Percentiles rank a stretch among this genome's conserved stretches.
Conservation (phyloP, 2,113 vertebrate genomes). For the Eretmochelys imbricata region DNA sequence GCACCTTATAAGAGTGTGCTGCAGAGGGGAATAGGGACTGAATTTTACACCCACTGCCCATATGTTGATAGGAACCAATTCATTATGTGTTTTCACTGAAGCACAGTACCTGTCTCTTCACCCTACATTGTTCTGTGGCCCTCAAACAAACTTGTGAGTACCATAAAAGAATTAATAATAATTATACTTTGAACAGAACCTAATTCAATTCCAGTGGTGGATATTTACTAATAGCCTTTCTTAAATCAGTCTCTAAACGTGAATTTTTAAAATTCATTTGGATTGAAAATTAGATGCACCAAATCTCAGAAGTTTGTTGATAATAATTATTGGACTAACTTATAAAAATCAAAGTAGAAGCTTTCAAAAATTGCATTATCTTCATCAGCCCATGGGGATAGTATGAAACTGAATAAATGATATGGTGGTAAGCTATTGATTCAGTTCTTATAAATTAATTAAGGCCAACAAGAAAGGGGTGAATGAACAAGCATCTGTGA, state of each 20-base stretch:
- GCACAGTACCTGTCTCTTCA: neutral
- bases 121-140: no score
- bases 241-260: neutral
- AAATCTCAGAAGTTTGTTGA: neutral
- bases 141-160: neutral
- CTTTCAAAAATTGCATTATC: constrained; percentile 7
- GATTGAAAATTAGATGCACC: neutral
- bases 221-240: neutral
- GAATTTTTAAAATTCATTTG: neutral
- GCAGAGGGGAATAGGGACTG: neutral
- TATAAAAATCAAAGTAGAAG: constrained; percentile 19
- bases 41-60: neutral
- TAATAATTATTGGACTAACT: neutral
- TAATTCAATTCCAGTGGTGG: neutral
- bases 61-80: neutral
- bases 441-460: neutral
- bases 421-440: neutral
- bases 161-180: neutral
- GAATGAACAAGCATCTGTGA: neutral
- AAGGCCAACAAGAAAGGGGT: neutral
- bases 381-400: neutral
- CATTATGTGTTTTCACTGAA: neutral
- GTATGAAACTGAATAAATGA: neutral
- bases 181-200: neutral
- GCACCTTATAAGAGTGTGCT: neutral